These are phyloP conservation scores for Polyploca ridens DNA, from an alignment of 2,888 invertebrate species.

Conservation along the genomic window DNA sequence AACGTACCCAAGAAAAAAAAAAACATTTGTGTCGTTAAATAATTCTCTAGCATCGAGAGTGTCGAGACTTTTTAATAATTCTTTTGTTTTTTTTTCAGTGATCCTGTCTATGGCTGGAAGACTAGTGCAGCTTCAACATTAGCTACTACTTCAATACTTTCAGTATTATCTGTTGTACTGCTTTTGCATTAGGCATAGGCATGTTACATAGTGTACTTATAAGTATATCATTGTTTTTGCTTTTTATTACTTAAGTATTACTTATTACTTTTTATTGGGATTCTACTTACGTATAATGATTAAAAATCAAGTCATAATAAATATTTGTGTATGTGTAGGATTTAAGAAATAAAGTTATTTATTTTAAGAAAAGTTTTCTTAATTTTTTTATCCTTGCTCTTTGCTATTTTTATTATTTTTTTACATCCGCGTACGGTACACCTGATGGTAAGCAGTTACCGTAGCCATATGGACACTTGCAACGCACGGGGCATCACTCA, in stretches of 20 bases:
- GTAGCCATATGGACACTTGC: too few relatives aligned
- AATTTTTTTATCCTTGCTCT: too few relatives aligned
- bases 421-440: too few relatives aligned
- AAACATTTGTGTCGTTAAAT: too few relatives aligned
- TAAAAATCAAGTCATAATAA: neutral
- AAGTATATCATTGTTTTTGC: neutral
- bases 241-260: neutral
- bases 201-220: neutral
- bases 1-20: too few relatives aligned
- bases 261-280: neutral
- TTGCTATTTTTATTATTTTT: too few relatives aligned
- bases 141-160: neutral
- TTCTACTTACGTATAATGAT: neutral
- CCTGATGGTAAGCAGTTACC: too few relatives aligned
- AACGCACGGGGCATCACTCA: too few relatives aligned
- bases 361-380: neutral
- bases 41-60: too few relatives aligned
- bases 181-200: neutral
- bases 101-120: slow-evolving; percentile 15
- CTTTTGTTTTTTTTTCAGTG: slow-evolving; percentile 11
- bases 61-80: too few relatives aligned
- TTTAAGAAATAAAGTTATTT: neutral
- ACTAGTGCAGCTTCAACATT: neutral
- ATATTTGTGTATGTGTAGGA: too few relatives aligned
- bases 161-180: slow-evolving; percentile 1